Base-by-base conservation (phyloP, 2,888 invertebrate species). In the Brenthis hecate region DNA sequence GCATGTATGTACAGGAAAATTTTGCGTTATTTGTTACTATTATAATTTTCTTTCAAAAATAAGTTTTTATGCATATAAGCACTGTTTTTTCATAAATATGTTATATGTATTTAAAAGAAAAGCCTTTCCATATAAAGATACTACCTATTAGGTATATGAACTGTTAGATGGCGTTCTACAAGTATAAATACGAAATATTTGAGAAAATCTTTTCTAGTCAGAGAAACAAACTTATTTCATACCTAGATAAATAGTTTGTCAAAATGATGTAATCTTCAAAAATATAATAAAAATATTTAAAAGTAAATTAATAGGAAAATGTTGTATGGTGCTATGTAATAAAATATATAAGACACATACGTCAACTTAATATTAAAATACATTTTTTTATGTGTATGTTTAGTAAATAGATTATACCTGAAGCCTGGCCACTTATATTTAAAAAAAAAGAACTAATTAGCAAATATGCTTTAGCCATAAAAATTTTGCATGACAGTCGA, bases 131-230 rank as follows among this genome's bases (percentile, higher is more conserved):
- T 19, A 51, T 51, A 55, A 6, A 58, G 14, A 28, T 32, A 62
- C 61, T 36, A 53, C 32, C 36, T 55, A 58, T 56, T 58, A 60
- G n/a, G 13, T 50, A 60, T 13, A 32, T 32, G 28, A 6, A 13
- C 28, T n/a, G 54, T 53, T 64, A 68, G 68, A 68, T 65, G 68
- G 68, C 68, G 64, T 56, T 68, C 16, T 54, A 54, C 16, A 13
- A 19, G 19, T 19, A 19, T 19, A 1, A 32, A 50, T 28, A 60
- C 16, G 13, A 13, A 32, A 16, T 43, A 5, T n/a, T 16, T 51
- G 16, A 51, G 51, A 51, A 50, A 50, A 50, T 14, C 4, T 1
- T 36, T 36, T 36, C 6, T 36, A 6, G 36, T 36, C 36, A 36
- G 36, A 32, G 32, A 6, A 36, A 43, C 11, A 8, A 11, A 11